Evolutionary conservation across 2,888 invertebrate genomes (phyloP), one percentile per base, ranked within the genome.

Genomic region (Brachypalpus laphriformis): DNA sequence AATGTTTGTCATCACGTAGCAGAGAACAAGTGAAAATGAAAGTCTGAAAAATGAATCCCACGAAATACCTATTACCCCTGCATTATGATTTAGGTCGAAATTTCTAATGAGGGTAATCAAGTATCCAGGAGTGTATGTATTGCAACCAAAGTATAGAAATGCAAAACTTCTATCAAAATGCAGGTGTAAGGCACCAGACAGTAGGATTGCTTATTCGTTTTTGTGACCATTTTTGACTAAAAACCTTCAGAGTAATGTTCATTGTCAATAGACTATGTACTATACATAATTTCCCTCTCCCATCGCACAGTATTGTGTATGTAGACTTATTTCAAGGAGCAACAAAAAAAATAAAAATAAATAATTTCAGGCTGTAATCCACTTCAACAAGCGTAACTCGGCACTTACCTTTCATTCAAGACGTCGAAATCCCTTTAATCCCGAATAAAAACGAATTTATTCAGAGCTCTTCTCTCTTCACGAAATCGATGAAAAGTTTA

Each of bases 381-480:
- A 40, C 28, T 40, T 37, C 28, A 40, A 28, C 25, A 34, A 20
- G 34, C 11, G 14, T n/a, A 70, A 25, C 9, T 65, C 34, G 34
- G 37, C 51, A 63, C 78, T 71, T 49, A 78, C 78, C 63, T 78
- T 78, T 78, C 71, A 71, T 78, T 71, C 70, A 71, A 47, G 63
- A 71, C 56, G 18, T 49, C 51, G 31, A 56, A 71, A 63, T 63
- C 54, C 54, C 70, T 45, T 49, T 61, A 77, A 56, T 63, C 61
- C 70, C 37, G 63, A 78, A 68, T 54, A 70, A 63, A 61, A 70
- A n/a, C 54, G 59, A 61, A 37, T 70, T 54, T 68, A 61, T 68
- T 51, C 54, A 28, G 34, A 56, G 34, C 34, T 42, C n/a, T 28
- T 16, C 31, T 28, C 22, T 16, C 20, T 31, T 34, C 14, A 51